phyloP scores from a whole-genome alignment of 2,113 vertebrate genomes.

The Indicator indicator region DNA sequence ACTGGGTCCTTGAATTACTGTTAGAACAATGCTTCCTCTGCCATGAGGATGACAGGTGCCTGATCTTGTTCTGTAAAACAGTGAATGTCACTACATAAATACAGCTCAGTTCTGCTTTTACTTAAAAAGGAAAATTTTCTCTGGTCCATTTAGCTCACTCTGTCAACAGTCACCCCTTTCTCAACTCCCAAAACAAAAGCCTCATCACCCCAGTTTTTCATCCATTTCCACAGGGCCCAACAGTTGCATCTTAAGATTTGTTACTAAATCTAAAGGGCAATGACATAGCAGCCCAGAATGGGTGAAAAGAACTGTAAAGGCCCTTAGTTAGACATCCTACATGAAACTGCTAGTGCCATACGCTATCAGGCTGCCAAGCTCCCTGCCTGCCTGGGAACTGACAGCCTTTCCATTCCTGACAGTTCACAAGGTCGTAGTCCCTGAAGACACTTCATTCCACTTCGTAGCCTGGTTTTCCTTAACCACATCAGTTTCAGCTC shows the following conservation, averaged over 20 bases:
- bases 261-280: not conserved
- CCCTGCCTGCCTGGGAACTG: not conserved
- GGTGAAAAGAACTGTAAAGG: not conserved
- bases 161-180: not conserved
- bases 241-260: not conserved
- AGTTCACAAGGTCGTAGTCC: not conserved
- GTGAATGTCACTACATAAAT: not conserved
- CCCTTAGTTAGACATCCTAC: not conserved
- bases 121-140: not conserved
- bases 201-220: not conserved
- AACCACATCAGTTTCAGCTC: not conserved
- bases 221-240: not conserved
- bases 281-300: not conserved
- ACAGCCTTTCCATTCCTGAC: constrained; percentile 18
- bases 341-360: not conserved
- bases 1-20: not conserved
- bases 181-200: not conserved
- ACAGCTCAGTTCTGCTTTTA: not conserved
- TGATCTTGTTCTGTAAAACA: not conserved
- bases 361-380: not conserved
- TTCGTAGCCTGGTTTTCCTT: not conserved
- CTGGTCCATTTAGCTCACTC: not conserved
- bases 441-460: not conserved
- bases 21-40: not conserved
- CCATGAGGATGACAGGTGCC: not conserved